Base-by-base conservation (phyloP, 2,113 vertebrate species). In the Irena cyanogastra region DNA sequence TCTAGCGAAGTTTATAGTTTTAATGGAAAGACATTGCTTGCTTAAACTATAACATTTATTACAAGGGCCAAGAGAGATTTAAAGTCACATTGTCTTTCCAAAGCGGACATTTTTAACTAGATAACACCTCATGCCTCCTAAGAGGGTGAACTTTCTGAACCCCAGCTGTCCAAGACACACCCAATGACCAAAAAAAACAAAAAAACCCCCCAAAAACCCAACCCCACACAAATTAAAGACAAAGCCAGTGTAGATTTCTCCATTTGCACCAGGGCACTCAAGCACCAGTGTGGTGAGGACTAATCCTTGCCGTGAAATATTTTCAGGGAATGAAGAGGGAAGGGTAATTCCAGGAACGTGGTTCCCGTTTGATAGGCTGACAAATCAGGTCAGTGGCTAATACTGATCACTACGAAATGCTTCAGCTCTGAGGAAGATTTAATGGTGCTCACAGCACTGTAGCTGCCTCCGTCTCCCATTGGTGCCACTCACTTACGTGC, bases 1-100 rank as follows among this genome's bases (percentile, higher is more conserved):
- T 90, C 88, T 69, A 83, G 50, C 35, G 70, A 98, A 96, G 90
- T 97, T 95, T 97, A 97, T 96, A 95, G 95, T 97, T 97, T 97
- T 96, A 97, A 97, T 94, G 96, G 95, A 97, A 96, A 96, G 93
- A 96, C 78, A 75, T 76, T 93, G 85, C 93, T 97, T 93, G 49
- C 77, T 86, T 95, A 96, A 95, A 97, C 81, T 80, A 56, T 89
- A 96, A 86, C 95, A 87, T 97, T 95, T 95, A 97, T 94, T 94
- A 54, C 53, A 82, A 91, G 42, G 93, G 76, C 90, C 78, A 91
- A 79, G 75, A 87, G 85, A 96, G 89, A 95, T 96, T 97, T 97
- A 96, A 96, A 97, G 93, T 89, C 94, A 84, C 33, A 39, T 63
- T 97, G 89, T 54, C 90, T 97, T 96, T 80, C 85, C 59, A 63